Evolutionary conservation across 2,113 vertebrate species (phyloP).

Genomic region (Pristiophorus japonicus): DNA sequence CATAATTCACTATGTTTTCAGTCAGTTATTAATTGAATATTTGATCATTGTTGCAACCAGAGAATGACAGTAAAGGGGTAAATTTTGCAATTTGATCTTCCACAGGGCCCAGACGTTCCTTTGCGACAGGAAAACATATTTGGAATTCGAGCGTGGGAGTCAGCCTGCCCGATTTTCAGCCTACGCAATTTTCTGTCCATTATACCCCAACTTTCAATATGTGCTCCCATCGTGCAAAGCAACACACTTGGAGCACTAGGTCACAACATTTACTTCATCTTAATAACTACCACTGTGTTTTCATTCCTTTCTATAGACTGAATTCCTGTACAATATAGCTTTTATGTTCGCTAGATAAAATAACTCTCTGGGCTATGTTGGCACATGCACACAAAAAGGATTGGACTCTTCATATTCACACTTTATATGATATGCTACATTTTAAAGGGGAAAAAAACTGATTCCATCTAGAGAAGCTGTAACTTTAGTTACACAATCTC

Average conservation of each 20-base stretch:
- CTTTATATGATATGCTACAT: not conserved
- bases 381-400: not conserved
- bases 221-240: not conserved
- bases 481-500: not conserved
- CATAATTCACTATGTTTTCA: not conserved
- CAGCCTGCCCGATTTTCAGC: not conserved
- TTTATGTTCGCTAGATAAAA: not conserved
- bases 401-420: not conserved
- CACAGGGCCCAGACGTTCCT: not conserved
- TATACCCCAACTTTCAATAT: not conserved
- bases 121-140: not conserved
- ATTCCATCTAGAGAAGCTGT: not conserved
- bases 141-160: not conserved
- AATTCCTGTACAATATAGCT: not conserved
- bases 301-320: not conserved
- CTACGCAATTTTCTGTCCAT: not conserved
- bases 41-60: not conserved
- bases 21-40: not conserved
- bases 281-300: conserved; percentile 7
- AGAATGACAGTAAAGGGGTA: not conserved
- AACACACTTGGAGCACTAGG: not conserved
- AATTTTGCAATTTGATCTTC: not conserved
- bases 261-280: not conserved
- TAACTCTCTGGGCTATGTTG: not conserved
- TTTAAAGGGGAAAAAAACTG: not conserved